phyloP scores from a whole-genome alignment of 2,888 invertebrate genomes.

The Ormyrus thymus region DNA sequence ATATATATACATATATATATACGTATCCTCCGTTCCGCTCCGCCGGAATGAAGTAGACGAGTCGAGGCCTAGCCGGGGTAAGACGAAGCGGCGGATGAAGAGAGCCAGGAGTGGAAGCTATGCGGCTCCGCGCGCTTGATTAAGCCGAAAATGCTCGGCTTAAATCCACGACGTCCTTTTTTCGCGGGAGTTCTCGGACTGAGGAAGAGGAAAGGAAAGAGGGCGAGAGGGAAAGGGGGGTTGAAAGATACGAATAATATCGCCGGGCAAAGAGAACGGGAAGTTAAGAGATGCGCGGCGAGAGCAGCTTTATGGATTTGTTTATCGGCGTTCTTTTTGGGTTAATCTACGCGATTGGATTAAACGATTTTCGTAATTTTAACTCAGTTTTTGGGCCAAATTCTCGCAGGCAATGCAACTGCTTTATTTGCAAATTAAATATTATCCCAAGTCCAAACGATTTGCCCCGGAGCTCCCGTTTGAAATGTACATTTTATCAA shows the following conservation, averaged over 20 bases:
- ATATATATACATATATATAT: slow-evolving; percentile 1
- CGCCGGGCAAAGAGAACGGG: not conserved
- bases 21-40: not conserved
- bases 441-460: too few species aligned
- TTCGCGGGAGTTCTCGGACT: not conserved
- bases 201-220: not conserved
- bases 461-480: too few species aligned
- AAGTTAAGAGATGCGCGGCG: not conserved
- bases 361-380: too few species aligned
- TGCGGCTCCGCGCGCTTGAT: slow-evolving; percentile 24
- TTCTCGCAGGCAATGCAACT: too few species aligned
- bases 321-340: not conserved
- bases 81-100: not conserved
- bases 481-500: too few species aligned
- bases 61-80: not conserved
- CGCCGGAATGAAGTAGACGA: slow-evolving; percentile 19
- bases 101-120: not conserved
- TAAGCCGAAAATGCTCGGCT: slow-evolving; percentile 37
- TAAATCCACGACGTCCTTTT: slow-evolving; percentile 31
- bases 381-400: too few species aligned
- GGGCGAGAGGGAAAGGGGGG: not conserved
- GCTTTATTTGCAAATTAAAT: too few species aligned
- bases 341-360: too few species aligned
- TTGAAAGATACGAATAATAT: not conserved
- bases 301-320: not conserved